phyloP scores from a whole-genome alignment of 2,797 vertebrate species.

The Atherinosoma microstoma region DNA sequence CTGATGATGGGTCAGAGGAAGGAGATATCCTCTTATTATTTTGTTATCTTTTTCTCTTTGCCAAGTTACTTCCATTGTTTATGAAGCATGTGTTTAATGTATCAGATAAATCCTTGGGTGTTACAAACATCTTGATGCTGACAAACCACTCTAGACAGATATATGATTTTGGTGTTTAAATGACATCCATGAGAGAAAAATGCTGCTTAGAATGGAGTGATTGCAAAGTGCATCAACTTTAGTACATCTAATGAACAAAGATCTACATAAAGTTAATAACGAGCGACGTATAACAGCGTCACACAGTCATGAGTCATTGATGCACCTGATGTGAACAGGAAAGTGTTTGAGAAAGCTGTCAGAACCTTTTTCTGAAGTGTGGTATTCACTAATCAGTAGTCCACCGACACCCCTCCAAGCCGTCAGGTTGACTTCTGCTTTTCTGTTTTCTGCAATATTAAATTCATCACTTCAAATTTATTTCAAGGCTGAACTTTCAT shows the following conservation, averaged over 20 bases:
- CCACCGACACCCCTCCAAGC: not conserved
- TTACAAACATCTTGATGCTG: not conserved
- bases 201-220: not conserved
- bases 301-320: not conserved
- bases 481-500: slow-evolving; percentile 3
- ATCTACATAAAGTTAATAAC: not conserved
- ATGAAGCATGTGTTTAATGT: not conserved
- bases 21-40: slow-evolving; percentile 81
- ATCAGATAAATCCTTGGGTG: slow-evolving; percentile 3
- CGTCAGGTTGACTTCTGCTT: not conserved
- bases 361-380: not conserved
- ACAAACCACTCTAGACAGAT: slow-evolving; percentile 2
- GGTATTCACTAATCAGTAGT: not conserved
- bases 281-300: not conserved
- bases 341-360: not conserved
- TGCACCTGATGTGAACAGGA: not conserved
- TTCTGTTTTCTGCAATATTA: not conserved
- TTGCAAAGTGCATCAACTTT: not conserved
- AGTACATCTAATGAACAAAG: not conserved
- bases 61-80: not conserved
- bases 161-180: not conserved
- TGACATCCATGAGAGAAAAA: not conserved
- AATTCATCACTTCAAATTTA: not conserved
- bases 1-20: slow-evolving; percentile 87
- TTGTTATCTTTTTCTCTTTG: not conserved